These are phyloP conservation scores for Podarcis cretensis DNA, from an alignment of 2,113 vertebrate genomes.

Conservation along the genomic window DNA sequence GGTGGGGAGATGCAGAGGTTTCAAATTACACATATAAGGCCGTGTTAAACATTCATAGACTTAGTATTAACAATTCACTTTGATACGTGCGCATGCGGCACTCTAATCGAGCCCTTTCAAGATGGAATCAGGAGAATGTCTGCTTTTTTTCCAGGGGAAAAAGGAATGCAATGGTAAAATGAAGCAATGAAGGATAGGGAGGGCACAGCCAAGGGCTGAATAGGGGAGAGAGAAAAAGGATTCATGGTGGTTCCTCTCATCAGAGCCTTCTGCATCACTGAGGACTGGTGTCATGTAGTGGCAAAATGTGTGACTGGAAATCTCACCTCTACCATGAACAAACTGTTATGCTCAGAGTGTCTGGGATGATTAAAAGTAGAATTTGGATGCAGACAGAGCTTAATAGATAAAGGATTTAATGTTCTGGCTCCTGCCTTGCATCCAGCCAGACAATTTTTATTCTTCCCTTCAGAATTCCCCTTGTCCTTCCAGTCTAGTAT, in stretches of 20 bases:
- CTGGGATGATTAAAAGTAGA: not conserved
- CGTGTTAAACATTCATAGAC: not conserved
- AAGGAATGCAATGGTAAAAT: not conserved
- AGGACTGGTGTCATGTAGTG: not conserved
- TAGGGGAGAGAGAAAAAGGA: not conserved
- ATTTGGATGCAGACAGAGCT: not conserved
- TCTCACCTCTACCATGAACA: not conserved
- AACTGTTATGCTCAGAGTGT: not conserved
- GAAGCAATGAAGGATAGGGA: not conserved
- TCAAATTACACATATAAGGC: not conserved
- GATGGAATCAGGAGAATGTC: not conserved
- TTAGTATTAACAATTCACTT: fast-evolving
- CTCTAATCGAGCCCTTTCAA: not conserved
- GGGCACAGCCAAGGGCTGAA: not conserved
- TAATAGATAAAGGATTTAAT: not conserved
- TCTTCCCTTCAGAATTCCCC: not conserved
- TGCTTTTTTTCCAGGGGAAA: not conserved
- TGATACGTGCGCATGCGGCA: not conserved
- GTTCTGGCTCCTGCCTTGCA: not conserved
- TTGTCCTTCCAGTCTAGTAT: not conserved
- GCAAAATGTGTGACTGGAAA: not conserved
- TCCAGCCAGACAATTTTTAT: not conserved
- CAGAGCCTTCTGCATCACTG: not conserved
- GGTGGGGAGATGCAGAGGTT: fast-evolving
- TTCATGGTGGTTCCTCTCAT: not conserved